Evolutionary conservation across 2,797 vertebrate species (phyloP).

Genomic region (Chromobotia macracanthus): DNA sequence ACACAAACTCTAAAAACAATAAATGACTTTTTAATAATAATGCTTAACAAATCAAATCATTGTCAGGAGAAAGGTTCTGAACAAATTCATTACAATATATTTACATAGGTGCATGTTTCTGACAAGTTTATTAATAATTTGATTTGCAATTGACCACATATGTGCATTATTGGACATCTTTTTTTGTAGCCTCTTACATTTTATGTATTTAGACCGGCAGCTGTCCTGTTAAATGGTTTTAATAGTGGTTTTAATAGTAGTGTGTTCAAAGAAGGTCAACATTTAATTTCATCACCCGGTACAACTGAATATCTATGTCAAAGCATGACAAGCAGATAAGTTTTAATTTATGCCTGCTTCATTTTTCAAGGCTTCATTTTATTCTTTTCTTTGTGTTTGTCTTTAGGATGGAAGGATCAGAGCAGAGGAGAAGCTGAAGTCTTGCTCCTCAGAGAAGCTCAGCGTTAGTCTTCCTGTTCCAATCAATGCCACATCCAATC

Average conservation of each 20-base stretch:
- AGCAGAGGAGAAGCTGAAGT: constrained; percentile 32
- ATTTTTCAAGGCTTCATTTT: constrained; percentile 49
- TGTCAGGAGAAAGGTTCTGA: background rate
- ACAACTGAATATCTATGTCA: background rate
- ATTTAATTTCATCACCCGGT: constrained; percentile 34
- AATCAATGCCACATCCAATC: constrained; percentile 54
- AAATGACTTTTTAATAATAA: no score
- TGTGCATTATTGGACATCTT: background rate
- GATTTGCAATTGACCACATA: background rate
- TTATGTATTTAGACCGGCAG: constrained; percentile 38
- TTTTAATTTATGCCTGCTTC: background rate
- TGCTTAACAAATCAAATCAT: background rate
- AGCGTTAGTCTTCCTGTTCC: constrained; percentile 79
- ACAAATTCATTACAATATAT: background rate
- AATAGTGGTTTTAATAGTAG: background rate
- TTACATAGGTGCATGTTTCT: background rate
- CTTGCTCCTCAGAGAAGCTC: constrained; percentile 54
- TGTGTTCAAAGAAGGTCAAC: constrained; percentile 26
- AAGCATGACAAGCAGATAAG: background rate
- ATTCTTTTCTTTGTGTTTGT: constrained; percentile 81
- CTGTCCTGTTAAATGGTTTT: constrained; percentile 4
- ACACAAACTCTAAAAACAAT: no score
- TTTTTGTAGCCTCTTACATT: background rate
- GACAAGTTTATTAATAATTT: background rate
- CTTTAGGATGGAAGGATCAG: constrained; percentile 76